Percentiles rank a stretch among this genome's conserved stretches.
phyloP scores from a whole-genome alignment of 2,888 invertebrate genomes.

The Melinaea menophilus region DNA sequence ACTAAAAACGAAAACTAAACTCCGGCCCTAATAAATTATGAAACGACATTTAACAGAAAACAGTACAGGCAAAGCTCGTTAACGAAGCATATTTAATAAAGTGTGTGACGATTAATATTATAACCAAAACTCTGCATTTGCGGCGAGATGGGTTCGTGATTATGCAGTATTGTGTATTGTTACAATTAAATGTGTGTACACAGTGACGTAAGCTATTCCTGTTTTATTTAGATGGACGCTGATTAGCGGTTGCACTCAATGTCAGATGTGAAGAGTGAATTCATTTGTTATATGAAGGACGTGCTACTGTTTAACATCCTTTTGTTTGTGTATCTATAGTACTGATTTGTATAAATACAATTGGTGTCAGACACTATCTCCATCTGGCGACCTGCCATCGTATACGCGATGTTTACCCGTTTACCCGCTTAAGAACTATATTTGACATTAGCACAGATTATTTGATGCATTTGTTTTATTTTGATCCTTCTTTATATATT shows the following conservation, averaged over 20 bases:
- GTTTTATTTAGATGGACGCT: constrained; percentile 39
- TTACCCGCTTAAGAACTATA: neutral
- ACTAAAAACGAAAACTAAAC: neutral
- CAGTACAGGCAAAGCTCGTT: neutral
- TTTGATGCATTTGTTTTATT: neutral
- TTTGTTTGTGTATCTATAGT: constrained; percentile 1
- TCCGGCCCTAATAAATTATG: neutral
- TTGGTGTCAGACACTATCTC: constrained; percentile 7
- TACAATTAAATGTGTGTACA: constrained; percentile 17
- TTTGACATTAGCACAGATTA: neutral
- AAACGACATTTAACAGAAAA: neutral
- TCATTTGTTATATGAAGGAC: constrained; percentile 23
- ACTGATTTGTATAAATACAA: constrained; percentile 5
- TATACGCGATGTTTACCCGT: neutral
- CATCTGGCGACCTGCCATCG: constrained; percentile 7
- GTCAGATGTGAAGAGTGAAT: constrained; percentile 29
- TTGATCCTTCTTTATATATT: neutral
- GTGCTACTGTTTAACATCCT: neutral
- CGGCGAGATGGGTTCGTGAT: neutral
- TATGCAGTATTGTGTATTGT: constrained; percentile 14
- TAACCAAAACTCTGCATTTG: neutral
- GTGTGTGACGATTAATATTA: neutral
- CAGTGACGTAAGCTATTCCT: constrained; percentile 28
- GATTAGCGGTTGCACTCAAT: constrained; percentile 35
- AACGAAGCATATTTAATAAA: neutral